Conservation (phyloP, 2,113 vertebrate genomes). For the Taurulus bubalis region DNA sequence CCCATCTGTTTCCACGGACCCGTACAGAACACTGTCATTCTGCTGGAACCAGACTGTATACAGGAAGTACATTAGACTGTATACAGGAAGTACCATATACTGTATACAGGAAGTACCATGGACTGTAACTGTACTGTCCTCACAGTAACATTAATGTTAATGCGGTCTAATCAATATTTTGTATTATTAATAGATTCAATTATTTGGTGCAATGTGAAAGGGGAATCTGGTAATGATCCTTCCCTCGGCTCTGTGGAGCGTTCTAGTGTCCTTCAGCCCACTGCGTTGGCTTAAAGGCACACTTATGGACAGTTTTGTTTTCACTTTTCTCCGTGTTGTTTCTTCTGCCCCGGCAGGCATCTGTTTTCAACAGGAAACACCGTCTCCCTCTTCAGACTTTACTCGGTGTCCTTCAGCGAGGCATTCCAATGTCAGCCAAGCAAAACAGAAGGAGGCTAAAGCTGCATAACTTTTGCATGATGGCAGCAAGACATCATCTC, state of each 20-base stretch:
- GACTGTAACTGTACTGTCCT: neutral
- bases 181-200: neutral
- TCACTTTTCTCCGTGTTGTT: neutral
- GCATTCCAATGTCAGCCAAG: neutral
- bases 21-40: neutral
- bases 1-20: constrained; percentile 1
- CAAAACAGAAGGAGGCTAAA: neutral
- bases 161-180: neutral
- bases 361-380: constrained; percentile 18
- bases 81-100: too few relatives aligned
- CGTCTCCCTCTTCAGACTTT: neutral
- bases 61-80: too few relatives aligned
- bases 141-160: neutral
- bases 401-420: neutral
- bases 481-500: neutral
- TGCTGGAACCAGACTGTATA: neutral
- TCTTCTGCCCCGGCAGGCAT: neutral
- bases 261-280: neutral
- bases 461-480: neutral
- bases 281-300: neutral
- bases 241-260: neutral
- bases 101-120: too few relatives aligned
- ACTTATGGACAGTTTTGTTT: neutral
- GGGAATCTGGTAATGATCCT: neutral
- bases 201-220: too few relatives aligned